Evolutionary conservation across 2,797 vertebrate species (phyloP), one percentile per base, ranked within the genome.

Genomic region (Acropternis orthonyx): DNA sequence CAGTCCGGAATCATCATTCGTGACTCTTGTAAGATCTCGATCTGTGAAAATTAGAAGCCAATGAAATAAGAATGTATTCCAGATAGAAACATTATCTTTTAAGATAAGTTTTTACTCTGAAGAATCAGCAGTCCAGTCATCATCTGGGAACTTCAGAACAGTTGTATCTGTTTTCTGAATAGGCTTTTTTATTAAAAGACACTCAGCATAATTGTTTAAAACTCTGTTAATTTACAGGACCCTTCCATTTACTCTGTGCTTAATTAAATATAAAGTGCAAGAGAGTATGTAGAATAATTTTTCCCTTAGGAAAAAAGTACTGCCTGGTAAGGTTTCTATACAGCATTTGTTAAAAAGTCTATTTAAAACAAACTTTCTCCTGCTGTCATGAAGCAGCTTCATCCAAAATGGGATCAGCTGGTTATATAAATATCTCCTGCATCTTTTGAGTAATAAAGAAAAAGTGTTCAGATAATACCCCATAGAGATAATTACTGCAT

Each of bases 1-100:
- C 98, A 99, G 96, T 99, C 99, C 32, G 99, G 99, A 96, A 99
- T 98, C 99, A 99, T 99, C 99, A 99, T 99, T 84, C 95, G 98
- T 88, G 98, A 98, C 97, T 99, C 99, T 95, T 99, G 99, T 83
- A 99, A 95, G 49, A 99, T 98, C 97, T 99, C 99, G 1, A 98
- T 93, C 99, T 99, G 85, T 77, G 97, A 97, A 46, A 55, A 94
- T 85, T 78, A 68, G 59, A 95, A 79, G 22, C 14, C 63, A 88
- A 14, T 93, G 49, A 95, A 95, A 77, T 41, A 3, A 91, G 18
- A 90, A 37, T 22, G 12, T 59, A 62, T 75, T 82, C 9, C 71
- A 87, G 22, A 55, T 5, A 56, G 27, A 37, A 92, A 66, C 3
- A 2, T 32, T 67, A n/a, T 36, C 41, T 61, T 92, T 86, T 52